Evolutionary conservation across 2,888 invertebrate species (phyloP).

Genomic region (Eupithecia exiguata): DNA sequence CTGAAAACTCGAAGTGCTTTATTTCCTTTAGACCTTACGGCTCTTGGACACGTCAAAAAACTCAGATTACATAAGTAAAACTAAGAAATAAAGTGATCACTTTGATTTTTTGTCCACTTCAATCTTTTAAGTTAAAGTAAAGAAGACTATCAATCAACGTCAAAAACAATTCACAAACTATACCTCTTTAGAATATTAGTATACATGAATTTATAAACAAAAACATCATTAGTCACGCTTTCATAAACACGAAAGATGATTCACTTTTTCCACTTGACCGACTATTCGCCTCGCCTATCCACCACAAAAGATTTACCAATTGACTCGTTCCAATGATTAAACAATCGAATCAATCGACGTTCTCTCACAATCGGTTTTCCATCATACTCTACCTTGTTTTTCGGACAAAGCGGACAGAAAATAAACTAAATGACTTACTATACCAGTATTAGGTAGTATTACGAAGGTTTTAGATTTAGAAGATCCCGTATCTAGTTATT

Average conservation of each 20-base stretch:
- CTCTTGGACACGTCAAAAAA: no score
- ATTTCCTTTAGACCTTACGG: no score
- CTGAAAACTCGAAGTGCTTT: no score
- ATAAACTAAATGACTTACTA: not conserved
- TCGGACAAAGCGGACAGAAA: not conserved
- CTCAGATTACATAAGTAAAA: no score
- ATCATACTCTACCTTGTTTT: not conserved
- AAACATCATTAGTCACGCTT: not conserved
- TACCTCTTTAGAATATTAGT: no score
- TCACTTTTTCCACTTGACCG: not conserved
- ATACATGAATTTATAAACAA: not conserved
- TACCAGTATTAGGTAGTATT: no score
- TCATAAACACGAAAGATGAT: not conserved
- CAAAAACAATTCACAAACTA: no score
- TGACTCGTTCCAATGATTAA: not conserved
- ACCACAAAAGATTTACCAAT: conserved; percentile 10
- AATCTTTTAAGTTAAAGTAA: no score
- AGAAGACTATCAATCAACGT: no score
- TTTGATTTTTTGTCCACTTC: no score
- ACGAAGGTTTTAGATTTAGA: not conserved
- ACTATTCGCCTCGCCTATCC: not conserved
- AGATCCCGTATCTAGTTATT: not conserved
- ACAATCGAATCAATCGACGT: conserved; percentile 1
- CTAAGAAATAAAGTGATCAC: no score
- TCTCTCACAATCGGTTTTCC: not conserved